Percentiles rank a stretch among this genome's conserved stretches.
These are phyloP conservation scores for Chondrosia reniformis DNA, from an alignment of 37 sponge, comb jelly and placozoan genomes.

Conservation along the genomic window DNA sequence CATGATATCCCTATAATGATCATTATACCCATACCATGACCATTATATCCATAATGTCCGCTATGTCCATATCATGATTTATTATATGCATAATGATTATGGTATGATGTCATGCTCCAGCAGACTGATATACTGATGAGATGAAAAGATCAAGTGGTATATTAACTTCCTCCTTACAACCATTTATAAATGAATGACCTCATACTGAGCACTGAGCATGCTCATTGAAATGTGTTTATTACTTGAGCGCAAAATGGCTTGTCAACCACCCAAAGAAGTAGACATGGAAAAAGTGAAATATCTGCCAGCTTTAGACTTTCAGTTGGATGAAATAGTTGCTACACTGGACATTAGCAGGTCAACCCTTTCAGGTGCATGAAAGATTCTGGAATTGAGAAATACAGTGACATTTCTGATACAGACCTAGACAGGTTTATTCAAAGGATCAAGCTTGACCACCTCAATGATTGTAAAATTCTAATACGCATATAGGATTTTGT, in stretches of 20 bases:
- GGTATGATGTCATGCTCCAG: background rate
- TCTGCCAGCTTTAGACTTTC: background rate
- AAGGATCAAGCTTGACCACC: conserved; percentile 15
- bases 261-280: background rate
- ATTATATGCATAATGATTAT: background rate
- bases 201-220: background rate
- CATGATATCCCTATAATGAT: background rate
- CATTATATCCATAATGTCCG: background rate
- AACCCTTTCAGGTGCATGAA: conserved; percentile 11
- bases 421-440: background rate
- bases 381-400: conserved; percentile 6
- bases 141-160: too few species aligned
- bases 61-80: background rate
- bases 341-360: conserved; percentile 4
- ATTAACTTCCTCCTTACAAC: background rate
- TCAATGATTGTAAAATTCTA: conserved; percentile 1
- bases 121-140: too few species aligned
- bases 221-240: background rate
- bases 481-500: conserved; percentile 13
- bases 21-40: background rate
- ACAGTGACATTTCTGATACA: conserved; percentile 14
- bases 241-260: background rate
- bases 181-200: background rate
- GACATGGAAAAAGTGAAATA: conserved; percentile 18
- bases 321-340: conserved; percentile 8